Percentiles rank a stretch among this genome's conserved stretches.
These are phyloP conservation scores for Chroicocephalus ridibundus DNA, from an alignment of 2,113 vertebrate species.

Conservation along the genomic window DNA sequence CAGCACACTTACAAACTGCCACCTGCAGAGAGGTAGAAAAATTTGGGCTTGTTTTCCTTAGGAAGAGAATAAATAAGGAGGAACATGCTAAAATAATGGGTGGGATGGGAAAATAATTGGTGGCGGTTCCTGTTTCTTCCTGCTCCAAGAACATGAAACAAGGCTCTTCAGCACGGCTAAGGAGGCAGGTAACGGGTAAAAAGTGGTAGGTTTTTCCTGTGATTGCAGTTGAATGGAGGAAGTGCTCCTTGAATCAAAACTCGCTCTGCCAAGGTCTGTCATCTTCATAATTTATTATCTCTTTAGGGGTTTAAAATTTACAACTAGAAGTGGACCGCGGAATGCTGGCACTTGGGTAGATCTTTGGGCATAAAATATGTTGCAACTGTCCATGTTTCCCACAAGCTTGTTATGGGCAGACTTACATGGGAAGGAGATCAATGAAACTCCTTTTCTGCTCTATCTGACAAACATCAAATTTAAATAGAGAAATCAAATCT, in stretches of 20 bases:
- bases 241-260: not conserved
- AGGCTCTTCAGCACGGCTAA: not conserved
- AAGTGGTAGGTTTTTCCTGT: not conserved
- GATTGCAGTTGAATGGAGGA: not conserved
- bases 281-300: not conserved
- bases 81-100: not conserved
- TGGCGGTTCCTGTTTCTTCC: not conserved
- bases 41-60: not conserved
- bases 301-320: not conserved
- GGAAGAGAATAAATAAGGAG: not conserved
- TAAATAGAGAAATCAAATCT: not conserved
- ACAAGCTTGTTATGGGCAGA: not conserved
- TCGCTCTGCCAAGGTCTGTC: rapidly evolving
- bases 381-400: not conserved
- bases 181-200: not conserved
- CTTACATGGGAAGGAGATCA: not conserved
- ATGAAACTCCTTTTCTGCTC: not conserved
- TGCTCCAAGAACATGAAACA: not conserved
- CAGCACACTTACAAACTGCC: not conserved
- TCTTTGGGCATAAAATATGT: not conserved
- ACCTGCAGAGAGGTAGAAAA: not conserved
- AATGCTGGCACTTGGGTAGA: not conserved
- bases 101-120: not conserved
- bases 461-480: not conserved
- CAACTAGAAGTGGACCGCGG: not conserved